Evolutionary conservation across 2,113 vertebrate species (phyloP).

Genomic region (Microcebus griseorufus): DNA sequence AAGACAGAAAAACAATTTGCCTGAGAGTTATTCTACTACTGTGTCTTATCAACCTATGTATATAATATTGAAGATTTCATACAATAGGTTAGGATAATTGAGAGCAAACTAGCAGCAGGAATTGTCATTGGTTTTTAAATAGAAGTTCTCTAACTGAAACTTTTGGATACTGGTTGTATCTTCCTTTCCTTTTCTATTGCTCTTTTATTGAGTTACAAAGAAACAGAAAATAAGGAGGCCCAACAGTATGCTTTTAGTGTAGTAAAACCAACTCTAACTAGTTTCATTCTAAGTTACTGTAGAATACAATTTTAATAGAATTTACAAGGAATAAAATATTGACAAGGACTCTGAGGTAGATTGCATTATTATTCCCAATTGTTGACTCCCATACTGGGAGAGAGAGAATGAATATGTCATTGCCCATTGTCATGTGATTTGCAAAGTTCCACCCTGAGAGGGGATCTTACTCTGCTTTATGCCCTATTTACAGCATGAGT

Average conservation of each 20-base stretch:
- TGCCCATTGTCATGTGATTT: not conserved
- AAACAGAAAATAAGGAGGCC: not conserved
- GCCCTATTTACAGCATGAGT: fast-evolving
- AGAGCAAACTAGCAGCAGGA: not conserved
- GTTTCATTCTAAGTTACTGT: not conserved
- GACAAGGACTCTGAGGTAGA: not conserved
- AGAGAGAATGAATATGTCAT: not conserved
- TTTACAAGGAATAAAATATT: not conserved
- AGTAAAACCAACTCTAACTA: not conserved
- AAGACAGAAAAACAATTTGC: not conserved
- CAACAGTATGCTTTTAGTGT: not conserved
- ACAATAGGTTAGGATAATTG: not conserved
- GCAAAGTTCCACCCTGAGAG: not conserved
- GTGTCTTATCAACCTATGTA: not conserved
- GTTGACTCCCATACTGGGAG: not conserved
- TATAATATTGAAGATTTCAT: not conserved
- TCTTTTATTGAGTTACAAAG: not conserved
- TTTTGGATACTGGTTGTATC: not conserved
- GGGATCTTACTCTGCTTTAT: not conserved
- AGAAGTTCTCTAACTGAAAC: not conserved
- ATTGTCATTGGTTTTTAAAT: not conserved
- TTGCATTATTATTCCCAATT: not conserved
- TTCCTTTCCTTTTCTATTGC: not conserved
- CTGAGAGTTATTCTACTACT: not conserved
- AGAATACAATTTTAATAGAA: not conserved